Evolutionary conservation across 1,140 invertebrate genomes (phyloP).

Genomic region (Periplaneta americana): DNA sequence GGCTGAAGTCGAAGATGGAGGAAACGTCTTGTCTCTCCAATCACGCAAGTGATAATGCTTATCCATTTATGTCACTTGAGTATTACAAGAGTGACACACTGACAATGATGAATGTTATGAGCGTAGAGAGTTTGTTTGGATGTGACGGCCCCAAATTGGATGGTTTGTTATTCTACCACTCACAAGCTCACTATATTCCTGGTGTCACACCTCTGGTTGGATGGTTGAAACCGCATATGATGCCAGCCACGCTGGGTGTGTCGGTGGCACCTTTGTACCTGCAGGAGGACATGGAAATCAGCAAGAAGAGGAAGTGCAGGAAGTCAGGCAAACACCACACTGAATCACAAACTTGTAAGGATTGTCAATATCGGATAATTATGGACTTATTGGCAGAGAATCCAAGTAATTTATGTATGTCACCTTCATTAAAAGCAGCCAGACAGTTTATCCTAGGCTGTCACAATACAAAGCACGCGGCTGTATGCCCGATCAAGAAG

Average conservation of each 20-base stretch:
- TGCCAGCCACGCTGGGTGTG: conserved; percentile 68
- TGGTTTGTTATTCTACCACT: conserved; percentile 80
- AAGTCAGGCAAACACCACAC: not conserved
- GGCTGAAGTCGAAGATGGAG: conserved; percentile 60
- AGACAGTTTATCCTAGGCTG: too few species aligned
- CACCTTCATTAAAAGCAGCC: too few species aligned
- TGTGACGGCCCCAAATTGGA: conserved; percentile 48
- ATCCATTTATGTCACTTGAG: conserved; percentile 44
- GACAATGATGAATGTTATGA: conserved; percentile 24
- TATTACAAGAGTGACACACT: conserved; percentile 37
- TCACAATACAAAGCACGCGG: too few species aligned
- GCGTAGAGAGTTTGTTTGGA: conserved; percentile 27
- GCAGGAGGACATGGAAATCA: not conserved
- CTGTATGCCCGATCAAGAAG: too few species aligned
- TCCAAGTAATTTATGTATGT: too few species aligned
- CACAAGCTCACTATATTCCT: conserved; percentile 65
- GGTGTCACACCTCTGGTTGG: conserved; percentile 78
- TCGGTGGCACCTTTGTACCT: conserved; percentile 32
- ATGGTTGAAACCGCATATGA: conserved; percentile 85
- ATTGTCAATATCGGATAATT: too few species aligned
- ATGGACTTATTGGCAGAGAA: too few species aligned
- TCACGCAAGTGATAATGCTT: conserved; percentile 40
- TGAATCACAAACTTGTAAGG: too few species aligned
- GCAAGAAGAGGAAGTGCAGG: not conserved
- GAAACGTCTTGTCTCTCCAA: conserved; percentile 45